Evolutionary conservation across 2,888 invertebrate genomes (phyloP), one percentile per base, ranked within the genome.

Genomic region (Diarsia rubi): DNA sequence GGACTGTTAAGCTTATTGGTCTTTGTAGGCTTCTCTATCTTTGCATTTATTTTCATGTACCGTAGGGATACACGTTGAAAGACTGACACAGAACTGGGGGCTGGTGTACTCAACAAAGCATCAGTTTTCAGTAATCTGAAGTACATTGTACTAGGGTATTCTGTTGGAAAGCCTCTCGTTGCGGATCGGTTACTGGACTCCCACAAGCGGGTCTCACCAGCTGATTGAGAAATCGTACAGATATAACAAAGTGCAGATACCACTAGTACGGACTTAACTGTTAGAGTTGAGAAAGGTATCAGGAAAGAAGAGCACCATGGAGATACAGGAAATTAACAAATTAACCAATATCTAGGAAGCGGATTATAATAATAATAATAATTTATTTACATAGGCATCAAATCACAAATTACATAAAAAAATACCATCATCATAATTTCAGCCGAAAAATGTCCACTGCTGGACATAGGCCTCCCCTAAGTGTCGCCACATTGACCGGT

Each of bases 21-120:
- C n/a, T n/a, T n/a, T n/a, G n/a, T n/a, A n/a, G n/a, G n/a, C n/a
- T n/a, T n/a, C n/a, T n/a, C n/a, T n/a, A n/a, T n/a, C n/a, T n/a
- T n/a, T n/a, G n/a, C n/a, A n/a, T n/a, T n/a, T n/a, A n/a, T n/a
- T n/a, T n/a, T n/a, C n/a, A n/a, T n/a, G n/a, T n/a, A n/a, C n/a
- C n/a, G 31, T 65, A 65, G 65, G 65, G 65, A 49, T 24, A 65
- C 31, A 66, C 66, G 42, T 66, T n/a, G n/a, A n/a, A n/a, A n/a
- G n/a, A n/a, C 37, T 37, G 6, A 37, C 54, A n/a, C 42, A 11
- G 54, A 54, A 54, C 67, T 67, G 54, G 54, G 49, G 37, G 66
- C 52, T 49, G 52, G 52, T 67, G 67, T 67, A 54, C 37, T 54
- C 52, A 67, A 67, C 42, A 67, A 54, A 67, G 54, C 54, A 67